A percentile compares a stretch with the other conserved stretches of the same genome.
phyloP scores from a whole-genome alignment of 2,888 invertebrate genomes.

The Ormia ochracea region DNA sequence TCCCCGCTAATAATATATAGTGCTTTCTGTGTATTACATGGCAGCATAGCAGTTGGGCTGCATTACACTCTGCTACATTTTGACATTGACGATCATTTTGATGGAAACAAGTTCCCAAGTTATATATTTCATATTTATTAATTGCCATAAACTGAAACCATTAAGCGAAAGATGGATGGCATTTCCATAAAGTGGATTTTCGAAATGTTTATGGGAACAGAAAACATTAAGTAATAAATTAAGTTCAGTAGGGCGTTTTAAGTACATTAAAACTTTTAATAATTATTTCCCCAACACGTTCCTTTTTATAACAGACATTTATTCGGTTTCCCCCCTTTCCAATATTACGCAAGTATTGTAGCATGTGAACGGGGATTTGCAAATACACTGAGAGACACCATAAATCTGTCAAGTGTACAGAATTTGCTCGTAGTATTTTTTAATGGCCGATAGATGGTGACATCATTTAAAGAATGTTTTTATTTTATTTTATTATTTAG shows the following conservation, averaged over 20 bases:
- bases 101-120: no score
- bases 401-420: conserved; percentile 40
- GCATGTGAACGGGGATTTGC: conserved; percentile 25
- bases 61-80: no score
- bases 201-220: neutral
- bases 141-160: neutral
- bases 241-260: conserved; percentile 27
- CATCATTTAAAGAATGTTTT: conserved; percentile 49
- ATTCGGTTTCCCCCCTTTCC: neutral
- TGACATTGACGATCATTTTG: no score
- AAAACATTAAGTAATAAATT: conserved; percentile 7
- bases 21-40: no score
- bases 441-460: conserved; percentile 28
- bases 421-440: conserved; percentile 10
- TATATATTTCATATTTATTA: neutral
- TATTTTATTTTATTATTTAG: conserved; percentile 26
- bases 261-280: conserved; percentile 7
- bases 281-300: conserved; percentile 4
- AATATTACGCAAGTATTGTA: neutral
- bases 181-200: neutral
- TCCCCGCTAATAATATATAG: no score
- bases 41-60: no score
- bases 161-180: neutral
- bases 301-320: neutral
- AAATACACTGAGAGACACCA: conserved; percentile 21